These are phyloP conservation scores for Rhinopomastus cyanomelas DNA, from an alignment of 2,113 vertebrate species.

Conservation along the genomic window DNA sequence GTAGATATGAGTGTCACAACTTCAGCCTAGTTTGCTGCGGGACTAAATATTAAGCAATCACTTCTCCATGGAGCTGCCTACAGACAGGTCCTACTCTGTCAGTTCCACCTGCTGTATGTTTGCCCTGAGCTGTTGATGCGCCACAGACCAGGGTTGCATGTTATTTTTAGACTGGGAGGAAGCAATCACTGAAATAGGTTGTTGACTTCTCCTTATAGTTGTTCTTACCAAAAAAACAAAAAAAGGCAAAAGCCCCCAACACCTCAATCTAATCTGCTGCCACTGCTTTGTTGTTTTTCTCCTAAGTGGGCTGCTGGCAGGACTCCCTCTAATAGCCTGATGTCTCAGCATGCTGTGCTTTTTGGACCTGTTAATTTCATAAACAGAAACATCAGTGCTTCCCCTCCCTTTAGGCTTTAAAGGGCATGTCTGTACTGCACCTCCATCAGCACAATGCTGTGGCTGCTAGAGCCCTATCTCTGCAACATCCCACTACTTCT, in stretches of 20 bases:
- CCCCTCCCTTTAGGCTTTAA: background rate
- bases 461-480: background rate
- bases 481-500: background rate
- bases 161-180: background rate
- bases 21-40: background rate
- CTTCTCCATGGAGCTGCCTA: rapidly evolving
- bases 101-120: background rate
- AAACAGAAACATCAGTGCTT: background rate
- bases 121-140: background rate
- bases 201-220: background rate
- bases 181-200: background rate
- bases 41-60: background rate
- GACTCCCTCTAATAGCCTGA: background rate
- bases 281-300: background rate
- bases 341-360: background rate
- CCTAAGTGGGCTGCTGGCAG: background rate
- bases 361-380: slow-evolving; percentile 4
- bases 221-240: background rate
- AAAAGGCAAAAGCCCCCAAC: background rate
- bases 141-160: background rate
- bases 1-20: background rate
- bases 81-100: background rate
- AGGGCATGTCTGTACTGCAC: background rate
- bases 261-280: background rate
- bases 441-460: background rate